Base-by-base conservation (phyloP, 2,113 vertebrate genomes). In the Scalopus aquaticus region DNA sequence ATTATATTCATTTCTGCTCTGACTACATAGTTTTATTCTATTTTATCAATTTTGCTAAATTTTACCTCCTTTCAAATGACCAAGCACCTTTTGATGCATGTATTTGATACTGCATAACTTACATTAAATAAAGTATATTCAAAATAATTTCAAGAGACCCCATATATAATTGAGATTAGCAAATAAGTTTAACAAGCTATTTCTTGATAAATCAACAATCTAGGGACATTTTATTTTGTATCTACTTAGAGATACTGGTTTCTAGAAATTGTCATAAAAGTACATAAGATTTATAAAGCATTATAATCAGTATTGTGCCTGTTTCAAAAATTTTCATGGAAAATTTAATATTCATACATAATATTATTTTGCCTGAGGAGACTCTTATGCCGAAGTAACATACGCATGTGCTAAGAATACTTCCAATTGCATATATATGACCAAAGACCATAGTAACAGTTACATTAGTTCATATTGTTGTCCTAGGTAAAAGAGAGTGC, bases 261-360 rank as follows among this genome's bases (percentile, higher is more conserved):
- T 95, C 64, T 79, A 92, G 44, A 81, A 92, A 91, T 67, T 81
- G 13, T 62, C 60, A 30, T 77, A 93, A 76, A 42, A 62, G 72
- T 92, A 93, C 49, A 19, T 67, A 86, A 32, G 17, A 73, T 82
- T 89, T 89, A 0, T 67, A 89, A 95, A 90, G 28, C 60, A 80
- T 94, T 93, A 73, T 93, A 60, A 77, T 83, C 93, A 90, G 62
- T 96, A 65, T 42, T 94, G 9, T 87, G 26, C 28, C 12, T 84
- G 7, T 94, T 98, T 88, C 74, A 95, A 93, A 91, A 44, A 1
- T 22, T 90, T 97, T 94, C 84, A 89, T 95, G 49, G 72, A 95
- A 96, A 96, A 97, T 77, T 9, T 73, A 97, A 96, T 93, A 95
- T 85, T 32, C 30, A 15, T 74, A 13, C n/a, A 93, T 69, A 83